Evolutionary conservation across 2,888 invertebrate species (phyloP).

Genomic region (Pachliopta kotzebuea): DNA sequence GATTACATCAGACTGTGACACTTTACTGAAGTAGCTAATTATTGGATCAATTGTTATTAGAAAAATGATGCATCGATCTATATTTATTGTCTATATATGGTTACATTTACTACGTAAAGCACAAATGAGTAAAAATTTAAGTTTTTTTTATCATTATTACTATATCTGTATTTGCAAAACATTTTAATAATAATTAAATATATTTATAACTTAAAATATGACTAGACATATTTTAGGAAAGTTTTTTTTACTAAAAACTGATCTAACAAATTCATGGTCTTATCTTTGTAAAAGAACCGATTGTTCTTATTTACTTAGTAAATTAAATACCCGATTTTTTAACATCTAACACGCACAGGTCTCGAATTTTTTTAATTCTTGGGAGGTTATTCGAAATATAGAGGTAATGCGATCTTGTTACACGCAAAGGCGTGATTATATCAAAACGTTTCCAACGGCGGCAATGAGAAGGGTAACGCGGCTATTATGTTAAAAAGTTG

Average conservation of each 20-base stretch:
- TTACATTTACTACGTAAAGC: too few species aligned
- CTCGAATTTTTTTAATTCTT: constrained; percentile 2
- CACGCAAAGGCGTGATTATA: constrained; percentile 31
- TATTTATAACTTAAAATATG: too few species aligned
- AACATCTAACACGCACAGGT: not conserved
- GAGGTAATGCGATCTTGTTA: constrained; percentile 29
- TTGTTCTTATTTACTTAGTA: not conserved
- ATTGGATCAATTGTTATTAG: not conserved
- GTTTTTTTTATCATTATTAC: too few species aligned
- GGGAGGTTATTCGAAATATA: constrained; percentile 24
- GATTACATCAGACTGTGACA: constrained; percentile 18
- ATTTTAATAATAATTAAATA: too few species aligned
- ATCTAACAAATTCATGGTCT: too few species aligned
- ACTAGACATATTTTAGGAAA: too few species aligned
- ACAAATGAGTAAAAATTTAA: too few species aligned
- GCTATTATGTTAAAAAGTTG: constrained; percentile 5
- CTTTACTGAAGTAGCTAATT: not conserved
- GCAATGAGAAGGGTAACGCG: constrained; percentile 26
- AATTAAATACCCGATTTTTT: not conserved
- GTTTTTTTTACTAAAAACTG: too few species aligned
- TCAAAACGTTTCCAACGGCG: constrained; percentile 29
- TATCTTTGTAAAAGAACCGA: too few species aligned
- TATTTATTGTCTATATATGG: not conserved
- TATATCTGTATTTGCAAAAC: too few species aligned
- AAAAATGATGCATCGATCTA: not conserved